Base-by-base conservation (phyloP, 1,140 invertebrate genomes). In the Lordiphosa collinella region DNA sequence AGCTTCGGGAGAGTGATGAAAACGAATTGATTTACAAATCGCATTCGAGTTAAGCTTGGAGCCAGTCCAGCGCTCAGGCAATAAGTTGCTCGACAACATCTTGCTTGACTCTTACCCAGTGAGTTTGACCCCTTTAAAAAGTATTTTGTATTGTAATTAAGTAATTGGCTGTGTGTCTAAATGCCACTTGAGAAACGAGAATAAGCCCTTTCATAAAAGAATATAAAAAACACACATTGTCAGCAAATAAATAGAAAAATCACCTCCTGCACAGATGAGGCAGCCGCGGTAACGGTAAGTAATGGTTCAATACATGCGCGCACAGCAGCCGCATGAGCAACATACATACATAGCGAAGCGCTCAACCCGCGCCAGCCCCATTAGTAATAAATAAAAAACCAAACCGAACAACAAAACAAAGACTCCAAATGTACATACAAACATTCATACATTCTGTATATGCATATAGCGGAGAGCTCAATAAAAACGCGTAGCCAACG, bases 371-470 rank as follows among this genome's bases (percentile, higher is more conserved):
- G 31, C 63, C 49, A 59, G 63, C 41, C 56, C 63, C 64, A 69
- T 69, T 69, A 69, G 65, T 69, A 69, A 69, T 69, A 69, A 69
- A 70, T 70, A 70, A 69, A 69, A 63, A 37, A 59, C 51, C 8
- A 38, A 13, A 16, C 44, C 48, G 38, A 50, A 49, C 37, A 47
- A 48, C 34, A 56, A 36, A 50, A 59, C 10, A 61, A 37, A 50
- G 38, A 64, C 55, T 44, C 44, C 51, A 55, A 66, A 36, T 54
- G 47, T 43, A 48, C n/a, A 12, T 13, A 37, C 25, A 47, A 10
- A 43, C 29, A 53, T 37, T 5, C 36, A 35, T 13, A 22, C 12
- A 38, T 13, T 47, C 16, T n/a, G 25, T 41, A 51, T 11, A 54
- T 11, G 29, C 37, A 65, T 40, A 37, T 18, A 51, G 61, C 22